phyloP scores from a whole-genome alignment of 2,113 vertebrate genomes.

The Microtus pennsylvanicus region DNA sequence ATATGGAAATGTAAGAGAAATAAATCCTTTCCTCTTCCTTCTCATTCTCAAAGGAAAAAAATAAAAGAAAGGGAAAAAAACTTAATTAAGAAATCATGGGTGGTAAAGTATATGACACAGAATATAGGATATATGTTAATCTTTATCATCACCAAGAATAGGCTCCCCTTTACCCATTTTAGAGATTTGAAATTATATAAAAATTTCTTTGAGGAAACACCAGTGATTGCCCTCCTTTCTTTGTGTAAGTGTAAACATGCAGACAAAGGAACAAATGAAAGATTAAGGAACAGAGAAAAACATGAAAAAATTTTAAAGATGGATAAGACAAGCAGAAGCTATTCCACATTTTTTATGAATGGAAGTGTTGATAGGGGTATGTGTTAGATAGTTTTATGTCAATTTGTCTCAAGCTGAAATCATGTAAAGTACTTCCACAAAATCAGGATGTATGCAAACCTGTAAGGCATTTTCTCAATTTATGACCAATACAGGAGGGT shows the following conservation, averaged over 20 bases:
- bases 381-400: background rate
- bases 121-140: background rate
- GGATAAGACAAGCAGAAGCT: background rate
- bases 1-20: too few species aligned
- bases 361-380: background rate
- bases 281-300: background rate
- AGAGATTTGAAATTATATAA: background rate
- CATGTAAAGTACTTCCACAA: background rate
- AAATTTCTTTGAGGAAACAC: background rate
- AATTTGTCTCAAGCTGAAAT: background rate
- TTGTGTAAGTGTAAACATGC: background rate
- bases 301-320: background rate
- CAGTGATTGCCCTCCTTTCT: background rate
- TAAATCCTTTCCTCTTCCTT: too few species aligned
- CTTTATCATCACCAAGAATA: background rate
- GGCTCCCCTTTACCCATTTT: background rate
- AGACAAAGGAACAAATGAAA: background rate
- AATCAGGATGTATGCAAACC: background rate
- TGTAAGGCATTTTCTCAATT: background rate
- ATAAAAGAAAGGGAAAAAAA: background rate
- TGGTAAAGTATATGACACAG: background rate
- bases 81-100: background rate
- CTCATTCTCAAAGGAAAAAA: too few species aligned
- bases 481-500: accelerated
- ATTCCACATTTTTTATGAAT: background rate